A percentile compares a stretch with the other conserved stretches of the same genome.
These are phyloP conservation scores for Antitype chi DNA, from an alignment of 2,888 invertebrate species.

Conservation along the genomic window DNA sequence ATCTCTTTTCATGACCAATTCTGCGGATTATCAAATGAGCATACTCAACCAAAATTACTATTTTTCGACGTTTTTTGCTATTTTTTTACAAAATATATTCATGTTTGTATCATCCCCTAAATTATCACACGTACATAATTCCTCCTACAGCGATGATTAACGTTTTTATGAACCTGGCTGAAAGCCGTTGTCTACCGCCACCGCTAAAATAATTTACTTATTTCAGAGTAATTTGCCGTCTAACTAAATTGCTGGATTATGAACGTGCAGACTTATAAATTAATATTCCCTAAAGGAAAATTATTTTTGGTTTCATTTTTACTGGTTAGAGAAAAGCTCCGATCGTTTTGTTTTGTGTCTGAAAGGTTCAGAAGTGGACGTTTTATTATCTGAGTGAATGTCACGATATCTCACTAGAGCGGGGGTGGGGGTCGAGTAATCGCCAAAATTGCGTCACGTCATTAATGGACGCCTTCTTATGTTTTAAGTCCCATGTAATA, in stretches of 20 bases:
- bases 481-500: too few species aligned
- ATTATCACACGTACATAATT: conserved; percentile 14
- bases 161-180: conserved; percentile 46
- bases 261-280: conserved; percentile 39
- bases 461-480: too few species aligned
- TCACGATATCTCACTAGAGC: too few species aligned
- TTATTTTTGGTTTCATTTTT: conserved; percentile 35
- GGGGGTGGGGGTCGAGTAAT: too few species aligned
- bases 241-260: conserved; percentile 67
- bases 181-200: conserved; percentile 49
- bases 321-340: background rate
- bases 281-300: conserved; percentile 42
- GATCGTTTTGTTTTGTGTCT: background rate
- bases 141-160: conserved; percentile 14
- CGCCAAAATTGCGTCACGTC: too few species aligned
- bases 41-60: too few species aligned
- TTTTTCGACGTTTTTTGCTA: background rate
- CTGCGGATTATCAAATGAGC: background rate
- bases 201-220: conserved; percentile 67
- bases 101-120: background rate
- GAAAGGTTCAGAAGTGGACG: too few species aligned
- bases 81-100: background rate
- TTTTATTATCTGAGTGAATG: too few species aligned
- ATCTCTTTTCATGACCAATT: background rate
- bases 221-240: conserved; percentile 70